Evolutionary conservation across 2,113 vertebrate species (phyloP).

Genomic region (Heliornis fulica): DNA sequence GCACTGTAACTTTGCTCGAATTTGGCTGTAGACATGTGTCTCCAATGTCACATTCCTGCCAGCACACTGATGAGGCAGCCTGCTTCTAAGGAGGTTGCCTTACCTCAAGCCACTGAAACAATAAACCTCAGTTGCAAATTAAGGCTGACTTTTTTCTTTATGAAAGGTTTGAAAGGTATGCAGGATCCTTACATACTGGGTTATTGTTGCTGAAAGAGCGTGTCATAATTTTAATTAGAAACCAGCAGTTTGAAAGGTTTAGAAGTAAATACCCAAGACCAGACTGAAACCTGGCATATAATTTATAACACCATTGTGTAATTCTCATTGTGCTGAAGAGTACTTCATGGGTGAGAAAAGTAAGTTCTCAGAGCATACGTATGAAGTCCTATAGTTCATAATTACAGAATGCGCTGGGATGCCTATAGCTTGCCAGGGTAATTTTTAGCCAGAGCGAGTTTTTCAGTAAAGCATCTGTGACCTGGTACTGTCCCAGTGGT

Average conservation of each 20-base stretch:
- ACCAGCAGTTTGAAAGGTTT: conserved; percentile 2
- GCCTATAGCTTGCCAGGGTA: neutral
- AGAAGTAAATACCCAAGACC: neutral
- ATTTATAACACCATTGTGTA: neutral
- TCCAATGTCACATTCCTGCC: neutral
- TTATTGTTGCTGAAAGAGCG: neutral
- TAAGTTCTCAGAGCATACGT: neutral
- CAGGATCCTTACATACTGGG: neutral
- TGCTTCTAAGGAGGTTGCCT: neutral
- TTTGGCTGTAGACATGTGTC: neutral
- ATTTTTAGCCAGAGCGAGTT: neutral
- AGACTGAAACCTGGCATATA: neutral
- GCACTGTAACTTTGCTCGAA: neutral
- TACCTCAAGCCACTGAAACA: conserved; percentile 18
- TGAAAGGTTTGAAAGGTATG: conserved; percentile 22
- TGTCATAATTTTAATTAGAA: conserved; percentile 51
- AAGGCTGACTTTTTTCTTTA: neutral
- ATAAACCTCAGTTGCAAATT: conserved; percentile 5
- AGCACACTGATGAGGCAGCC: neutral
- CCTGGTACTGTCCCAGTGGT: neutral
- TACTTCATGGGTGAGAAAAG: neutral
- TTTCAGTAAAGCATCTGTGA: neutral
- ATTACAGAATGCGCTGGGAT: neutral
- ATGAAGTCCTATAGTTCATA: neutral
- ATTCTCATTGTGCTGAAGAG: neutral